Base-by-base conservation (phyloP, 2,888 invertebrate species). In the Thelaira solivaga region DNA sequence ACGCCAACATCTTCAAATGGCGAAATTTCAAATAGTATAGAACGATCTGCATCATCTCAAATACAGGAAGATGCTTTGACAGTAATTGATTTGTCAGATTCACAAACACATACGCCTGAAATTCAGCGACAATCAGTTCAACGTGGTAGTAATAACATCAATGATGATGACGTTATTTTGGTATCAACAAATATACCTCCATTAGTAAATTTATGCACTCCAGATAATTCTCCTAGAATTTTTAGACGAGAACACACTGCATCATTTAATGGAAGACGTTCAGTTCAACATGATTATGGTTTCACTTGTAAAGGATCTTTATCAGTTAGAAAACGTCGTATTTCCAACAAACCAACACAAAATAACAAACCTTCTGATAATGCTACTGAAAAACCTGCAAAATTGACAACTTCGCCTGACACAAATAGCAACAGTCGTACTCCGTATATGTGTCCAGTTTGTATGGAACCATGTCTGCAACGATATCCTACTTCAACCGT, bases 381-480 rank as follows among this genome's bases (percentile, higher is more conserved):
- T 10, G 6, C 10, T 57, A 16, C 5, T 11, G n/a, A 31, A n/a
- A 20, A n/a, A 16, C 26, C 16, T 16, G 1, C 31, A 43, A 55
- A 26, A 18, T 6, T 11, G 1, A 22, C 18, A 2, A 39, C 11
- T 5, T 26, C 16, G 26, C 8, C 26, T 18, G 6, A 16, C 36
- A 31, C 7, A 31, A 45, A 7, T 26, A 13, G 24, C 10, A 41
- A 7, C 2, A 55, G 36, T 7, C 72, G 41, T 10, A 20, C 65
- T 0, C 68, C 76, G 7, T 85, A 83, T 67, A 85, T 81, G 39
- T 86, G 86, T 34, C 83, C 86, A 0, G 83, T 86, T 8, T 86
- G 86, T 26, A 76, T 87, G 72, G 86, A 87, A 0, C 29, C 55
- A 0, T 83, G 80, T 1, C 64, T 77, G 0, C 59, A 43, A 0